Base-by-base conservation (phyloP, 2,888 invertebrate species). In the Philereme transversata region DNA sequence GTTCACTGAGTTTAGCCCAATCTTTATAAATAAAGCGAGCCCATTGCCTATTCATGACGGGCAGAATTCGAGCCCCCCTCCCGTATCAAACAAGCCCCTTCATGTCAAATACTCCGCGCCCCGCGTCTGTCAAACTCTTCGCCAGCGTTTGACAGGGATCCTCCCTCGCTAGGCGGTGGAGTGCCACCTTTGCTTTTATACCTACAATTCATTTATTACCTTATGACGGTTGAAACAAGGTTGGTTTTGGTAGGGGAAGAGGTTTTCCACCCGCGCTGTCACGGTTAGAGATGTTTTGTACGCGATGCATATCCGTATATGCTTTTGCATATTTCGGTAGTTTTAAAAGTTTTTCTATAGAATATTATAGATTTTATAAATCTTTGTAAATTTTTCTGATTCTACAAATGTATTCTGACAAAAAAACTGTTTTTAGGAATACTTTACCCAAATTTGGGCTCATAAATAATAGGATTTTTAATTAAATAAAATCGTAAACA, bases 1-100 rank as follows among this genome's bases (percentile, higher is more conserved):
- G 86, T 88, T 87, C 86, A 88, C 86, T 86, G 86, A 82, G 84
- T 82, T 85, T 83, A 71, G 77, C 79, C 83, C 90, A 90, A 88
- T 90, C 88, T 92, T 91, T 91, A 88, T 90, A 92, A 92, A 92
- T 91, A 90, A 89, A 90, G 88, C 88, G 86, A 84, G 82, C 89
- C 90, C 91, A 92, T 92, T 90, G 92, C 92, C 90, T 92, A 92
- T 92, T 92, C 92, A 92, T 92, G 91, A 92, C 90, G 88, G 88
- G 90, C 90, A 89, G 83, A 91, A 89, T 91, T 90, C 73, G 70
- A 74, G 84, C 84, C 40, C 86, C 84, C 83, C 83, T 82, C 89
- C 90, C 88, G 90, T 89, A 90, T 91, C 90, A 91, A 91, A 90
- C 90, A 89, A 90, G 91, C 90, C 92, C 92, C 92, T 91, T 91